phyloP scores from a whole-genome alignment of 1,140 invertebrate species.

The Drosophila micromelanica region DNA sequence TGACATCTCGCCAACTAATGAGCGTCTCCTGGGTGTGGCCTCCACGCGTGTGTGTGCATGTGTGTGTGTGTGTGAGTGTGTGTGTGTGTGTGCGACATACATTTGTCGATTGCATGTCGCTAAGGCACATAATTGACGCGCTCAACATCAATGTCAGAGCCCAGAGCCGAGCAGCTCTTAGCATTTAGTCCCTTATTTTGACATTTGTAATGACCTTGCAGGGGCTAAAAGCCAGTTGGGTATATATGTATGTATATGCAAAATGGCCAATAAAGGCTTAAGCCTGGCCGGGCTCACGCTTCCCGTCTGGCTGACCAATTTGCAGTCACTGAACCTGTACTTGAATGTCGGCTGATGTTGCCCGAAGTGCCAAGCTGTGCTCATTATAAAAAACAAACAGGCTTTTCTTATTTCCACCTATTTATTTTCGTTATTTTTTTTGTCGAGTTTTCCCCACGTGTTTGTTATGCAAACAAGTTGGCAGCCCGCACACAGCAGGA shows the following conservation, averaged over 20 bases:
- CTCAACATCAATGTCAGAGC: slow-evolving; percentile 37
- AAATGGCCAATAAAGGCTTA: slow-evolving; percentile 26
- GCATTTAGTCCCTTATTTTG: slow-evolving; percentile 17
- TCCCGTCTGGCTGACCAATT: slow-evolving; percentile 43
- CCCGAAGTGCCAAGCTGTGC: slow-evolving; percentile 3
- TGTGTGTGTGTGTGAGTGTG: not conserved
- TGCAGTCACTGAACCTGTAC: slow-evolving; percentile 56
- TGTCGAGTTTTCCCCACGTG: slow-evolving; percentile 43
- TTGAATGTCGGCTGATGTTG: not conserved
- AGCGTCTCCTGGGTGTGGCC: slow-evolving; percentile 62
- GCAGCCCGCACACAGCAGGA: slow-evolving; percentile 40
- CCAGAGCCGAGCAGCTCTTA: not conserved
- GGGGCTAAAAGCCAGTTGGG: slow-evolving; percentile 4
- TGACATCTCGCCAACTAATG: slow-evolving; percentile 55
- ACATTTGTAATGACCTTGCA: slow-evolving; percentile 63
- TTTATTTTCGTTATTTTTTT: slow-evolving; percentile 9
- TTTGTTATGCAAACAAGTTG: slow-evolving; percentile 76
- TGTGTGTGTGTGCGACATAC: slow-evolving; percentile 14
- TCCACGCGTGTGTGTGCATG: not conserved
- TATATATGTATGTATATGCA: too few species aligned
- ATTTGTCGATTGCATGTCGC: slow-evolving; percentile 54
- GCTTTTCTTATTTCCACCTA: slow-evolving; percentile 29
- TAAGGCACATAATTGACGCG: slow-evolving; percentile 59
- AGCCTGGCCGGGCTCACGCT: slow-evolving; percentile 1
- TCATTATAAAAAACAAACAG: slow-evolving; percentile 45